phyloP scores from a whole-genome alignment of 1,140 invertebrate species.

The Batillaria attramentaria region DNA sequence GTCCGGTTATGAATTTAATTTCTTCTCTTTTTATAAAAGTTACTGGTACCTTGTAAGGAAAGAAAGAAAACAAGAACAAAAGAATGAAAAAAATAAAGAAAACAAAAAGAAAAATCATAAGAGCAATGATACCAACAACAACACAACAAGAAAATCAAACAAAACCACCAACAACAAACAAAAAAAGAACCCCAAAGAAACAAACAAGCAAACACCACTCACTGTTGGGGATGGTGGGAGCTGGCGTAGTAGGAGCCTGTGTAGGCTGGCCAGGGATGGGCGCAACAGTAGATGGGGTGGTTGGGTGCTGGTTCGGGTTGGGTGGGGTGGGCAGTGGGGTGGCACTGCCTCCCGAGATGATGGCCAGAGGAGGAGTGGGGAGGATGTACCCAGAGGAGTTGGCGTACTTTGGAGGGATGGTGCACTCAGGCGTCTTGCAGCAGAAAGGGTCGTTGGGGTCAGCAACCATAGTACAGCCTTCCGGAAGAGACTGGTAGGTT shows the following conservation, averaged over 20 bases:
- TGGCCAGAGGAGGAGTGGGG: slow-evolving; percentile 34
- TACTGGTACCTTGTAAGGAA: no score
- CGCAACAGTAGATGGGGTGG: slow-evolving; percentile 26
- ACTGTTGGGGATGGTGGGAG: slow-evolving; percentile 35
- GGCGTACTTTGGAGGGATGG: slow-evolving; percentile 30
- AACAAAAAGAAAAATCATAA: neutral
- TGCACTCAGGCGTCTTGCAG: slow-evolving; percentile 50
- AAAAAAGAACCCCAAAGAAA: neutral
- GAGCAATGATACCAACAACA: neutral
- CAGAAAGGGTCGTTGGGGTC: slow-evolving; percentile 56
- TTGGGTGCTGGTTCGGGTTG: slow-evolving; percentile 8
- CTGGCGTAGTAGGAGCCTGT: slow-evolving; percentile 14
- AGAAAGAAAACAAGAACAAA: no score
- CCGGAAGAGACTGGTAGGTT: slow-evolving; percentile 47
- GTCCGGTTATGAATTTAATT: no score
- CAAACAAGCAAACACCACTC: slow-evolving; percentile 11
- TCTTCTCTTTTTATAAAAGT: no score
- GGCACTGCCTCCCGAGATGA: slow-evolving; percentile 28
- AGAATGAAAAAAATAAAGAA: neutral
- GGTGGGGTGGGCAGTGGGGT: slow-evolving; percentile 35
- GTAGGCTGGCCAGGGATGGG: slow-evolving; percentile 39
- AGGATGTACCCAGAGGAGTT: slow-evolving; percentile 29
- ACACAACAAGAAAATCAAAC: neutral
- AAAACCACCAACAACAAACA: neutral
- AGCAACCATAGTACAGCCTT: slow-evolving; percentile 45